phyloP scores from a whole-genome alignment of 2,113 vertebrate genomes.

The Syrrhaptes paradoxus region DNA sequence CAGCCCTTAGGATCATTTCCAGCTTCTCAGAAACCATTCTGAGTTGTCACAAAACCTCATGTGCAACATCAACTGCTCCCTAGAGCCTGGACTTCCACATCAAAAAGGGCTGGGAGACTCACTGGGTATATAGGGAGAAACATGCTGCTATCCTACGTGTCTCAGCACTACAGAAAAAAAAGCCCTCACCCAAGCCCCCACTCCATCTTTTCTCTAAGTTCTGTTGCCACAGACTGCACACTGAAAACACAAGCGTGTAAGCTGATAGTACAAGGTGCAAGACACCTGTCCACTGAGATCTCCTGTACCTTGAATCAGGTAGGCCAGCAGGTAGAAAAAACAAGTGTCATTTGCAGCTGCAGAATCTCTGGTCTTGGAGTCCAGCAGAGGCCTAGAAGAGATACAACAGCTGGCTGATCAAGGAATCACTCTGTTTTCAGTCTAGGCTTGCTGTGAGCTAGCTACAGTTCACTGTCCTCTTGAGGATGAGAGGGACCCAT shows the following conservation, averaged over 20 bases:
- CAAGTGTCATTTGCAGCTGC: not conserved
- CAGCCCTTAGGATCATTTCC: not conserved
- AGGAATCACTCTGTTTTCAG: not conserved
- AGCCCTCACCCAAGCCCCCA: not conserved
- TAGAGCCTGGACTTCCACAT: not conserved
- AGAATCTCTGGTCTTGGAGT: conserved; percentile 68
- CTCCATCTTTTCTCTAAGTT: not conserved
- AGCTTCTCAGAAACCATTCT: not conserved
- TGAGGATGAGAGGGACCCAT: not conserved
- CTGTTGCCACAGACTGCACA: not conserved
- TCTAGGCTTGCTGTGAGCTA: not conserved
- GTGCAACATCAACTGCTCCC: not conserved
- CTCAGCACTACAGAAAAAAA: not conserved
- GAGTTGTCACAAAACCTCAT: not conserved
- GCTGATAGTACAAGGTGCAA: not conserved
- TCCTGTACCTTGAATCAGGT: conserved; percentile 81
- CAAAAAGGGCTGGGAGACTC: not conserved
- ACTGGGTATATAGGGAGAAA: not conserved
- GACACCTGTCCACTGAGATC: not conserved
- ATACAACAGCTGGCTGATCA: not conserved
- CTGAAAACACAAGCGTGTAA: not conserved
- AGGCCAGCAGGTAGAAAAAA: conserved; percentile 86
- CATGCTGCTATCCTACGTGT: not conserved
- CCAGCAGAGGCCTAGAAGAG: conserved; percentile 55
- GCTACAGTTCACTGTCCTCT: not conserved